These are phyloP conservation scores for Gryllus longicercus DNA, from an alignment of 2,888 invertebrate species.

Conservation along the genomic window DNA sequence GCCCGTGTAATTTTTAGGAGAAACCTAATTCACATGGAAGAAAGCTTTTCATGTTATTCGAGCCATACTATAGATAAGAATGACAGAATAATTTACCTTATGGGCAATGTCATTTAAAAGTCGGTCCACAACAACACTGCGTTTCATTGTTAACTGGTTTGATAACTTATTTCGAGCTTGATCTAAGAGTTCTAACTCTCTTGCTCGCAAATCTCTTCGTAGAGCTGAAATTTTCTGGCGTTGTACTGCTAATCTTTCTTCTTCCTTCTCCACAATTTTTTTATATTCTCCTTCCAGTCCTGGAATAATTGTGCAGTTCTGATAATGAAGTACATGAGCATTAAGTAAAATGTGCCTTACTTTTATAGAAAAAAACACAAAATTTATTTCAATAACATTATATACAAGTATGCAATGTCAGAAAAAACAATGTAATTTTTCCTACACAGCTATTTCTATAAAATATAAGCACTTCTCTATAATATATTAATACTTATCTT, in stretches of 20 bases:
- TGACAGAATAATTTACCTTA: background rate
- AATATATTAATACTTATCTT: too few species aligned
- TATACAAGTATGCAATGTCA: too few species aligned
- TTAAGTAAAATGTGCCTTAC: background rate
- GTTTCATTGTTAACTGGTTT: background rate
- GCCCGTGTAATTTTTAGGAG: too few species aligned
- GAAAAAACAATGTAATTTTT: too few species aligned
- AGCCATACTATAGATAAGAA: too few species aligned
- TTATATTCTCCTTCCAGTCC: constrained; percentile 30
- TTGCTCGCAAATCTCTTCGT: constrained; percentile 40
- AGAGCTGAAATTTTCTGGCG: constrained; percentile 35
- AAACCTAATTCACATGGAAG: too few species aligned
- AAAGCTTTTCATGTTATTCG: too few species aligned
- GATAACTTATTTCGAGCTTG: constrained; percentile 39
- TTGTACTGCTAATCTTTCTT: constrained; percentile 39
- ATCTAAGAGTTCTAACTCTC: constrained; percentile 42
- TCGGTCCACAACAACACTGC: background rate
- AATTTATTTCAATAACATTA: too few species aligned
- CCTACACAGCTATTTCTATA: too few species aligned
- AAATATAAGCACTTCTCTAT: too few species aligned
- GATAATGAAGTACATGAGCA: background rate
- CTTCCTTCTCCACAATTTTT: constrained; percentile 39
- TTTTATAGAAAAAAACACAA: too few species aligned
- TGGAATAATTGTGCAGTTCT: background rate
- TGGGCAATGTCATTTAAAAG: background rate